Evolutionary conservation across 2,888 invertebrate genomes (phyloP).

Genomic region (Galeopsomyia nigrocyanea): DNA sequence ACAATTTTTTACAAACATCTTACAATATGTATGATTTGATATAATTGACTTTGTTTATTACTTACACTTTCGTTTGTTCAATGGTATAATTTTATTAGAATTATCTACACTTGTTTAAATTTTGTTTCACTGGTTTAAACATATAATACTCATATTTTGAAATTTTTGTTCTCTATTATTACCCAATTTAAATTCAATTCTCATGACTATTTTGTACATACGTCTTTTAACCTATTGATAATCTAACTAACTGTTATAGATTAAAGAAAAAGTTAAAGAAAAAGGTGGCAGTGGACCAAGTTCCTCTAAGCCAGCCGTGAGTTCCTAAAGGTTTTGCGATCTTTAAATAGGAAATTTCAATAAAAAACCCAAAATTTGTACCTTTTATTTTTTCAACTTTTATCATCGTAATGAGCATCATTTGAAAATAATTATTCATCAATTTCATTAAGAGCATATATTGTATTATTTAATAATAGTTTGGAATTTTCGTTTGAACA

Average conservation of each 20-base stretch:
- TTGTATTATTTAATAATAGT: no score
- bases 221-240: conserved; percentile 51
- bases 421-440: conserved; percentile 4
- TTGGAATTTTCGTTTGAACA: no score
- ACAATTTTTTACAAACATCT: background rate
- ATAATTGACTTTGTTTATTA: no score
- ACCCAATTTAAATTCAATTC: background rate
- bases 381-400: background rate
- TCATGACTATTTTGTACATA: conserved; percentile 4
- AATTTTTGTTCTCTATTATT: no score
- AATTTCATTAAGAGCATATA: background rate
- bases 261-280: conserved; percentile 61
- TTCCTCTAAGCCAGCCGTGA: conserved; percentile 64
- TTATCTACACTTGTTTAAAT: conserved; percentile 1
- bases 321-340: conserved; percentile 51
- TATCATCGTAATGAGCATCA: background rate
- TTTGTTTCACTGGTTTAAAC: background rate
- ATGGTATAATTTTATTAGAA: no score
- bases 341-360: conserved; percentile 30
- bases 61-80: no score
- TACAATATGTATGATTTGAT: background rate
- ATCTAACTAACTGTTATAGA: conserved; percentile 57
- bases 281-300: conserved; percentile 63
- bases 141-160: no score
- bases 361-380: conserved; percentile 20